These are phyloP conservation scores for Dipodomys ordii DNA, from an alignment of 2,113 vertebrate genomes.

Conservation along the genomic window DNA sequence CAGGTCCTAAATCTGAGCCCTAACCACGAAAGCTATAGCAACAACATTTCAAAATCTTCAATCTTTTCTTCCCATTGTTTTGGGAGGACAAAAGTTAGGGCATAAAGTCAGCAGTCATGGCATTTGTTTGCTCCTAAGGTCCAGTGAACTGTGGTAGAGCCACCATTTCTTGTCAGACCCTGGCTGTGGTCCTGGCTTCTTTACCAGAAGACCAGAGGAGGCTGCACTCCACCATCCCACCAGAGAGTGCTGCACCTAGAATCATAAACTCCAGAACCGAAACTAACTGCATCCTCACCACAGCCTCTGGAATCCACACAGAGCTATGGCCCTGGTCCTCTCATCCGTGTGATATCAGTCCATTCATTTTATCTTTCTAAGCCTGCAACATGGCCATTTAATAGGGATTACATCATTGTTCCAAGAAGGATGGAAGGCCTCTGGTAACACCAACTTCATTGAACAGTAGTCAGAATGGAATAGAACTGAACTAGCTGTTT, in stretches of 20 bases:
- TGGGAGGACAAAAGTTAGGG: not conserved
- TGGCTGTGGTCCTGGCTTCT: not conserved
- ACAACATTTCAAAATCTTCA: not conserved
- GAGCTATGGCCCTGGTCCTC: not conserved
- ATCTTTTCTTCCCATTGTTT: not conserved
- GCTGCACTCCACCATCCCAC: not conserved
- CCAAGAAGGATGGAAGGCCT: not conserved
- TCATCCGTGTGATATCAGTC: not conserved
- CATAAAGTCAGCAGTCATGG: not conserved
- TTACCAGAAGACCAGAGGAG: not conserved
- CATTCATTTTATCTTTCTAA: not conserved
- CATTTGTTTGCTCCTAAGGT: not conserved
- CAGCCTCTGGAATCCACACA: not conserved
- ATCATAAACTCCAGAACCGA: not conserved
- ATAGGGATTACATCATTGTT: not conserved
- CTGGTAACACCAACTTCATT: not conserved
- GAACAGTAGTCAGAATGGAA: not conserved
- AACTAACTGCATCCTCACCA: not conserved
- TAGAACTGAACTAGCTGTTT: not conserved
- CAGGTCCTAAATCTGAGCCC: not conserved
- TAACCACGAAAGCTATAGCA: not conserved
- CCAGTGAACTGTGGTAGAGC: too few species aligned
- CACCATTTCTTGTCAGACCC: too few species aligned
- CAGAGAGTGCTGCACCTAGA: not conserved
- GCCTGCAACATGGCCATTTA: fast-evolving